Evolutionary conservation across 2,113 vertebrate genomes (phyloP), one percentile per base, ranked within the genome.

Genomic region (Meles meles): DNA sequence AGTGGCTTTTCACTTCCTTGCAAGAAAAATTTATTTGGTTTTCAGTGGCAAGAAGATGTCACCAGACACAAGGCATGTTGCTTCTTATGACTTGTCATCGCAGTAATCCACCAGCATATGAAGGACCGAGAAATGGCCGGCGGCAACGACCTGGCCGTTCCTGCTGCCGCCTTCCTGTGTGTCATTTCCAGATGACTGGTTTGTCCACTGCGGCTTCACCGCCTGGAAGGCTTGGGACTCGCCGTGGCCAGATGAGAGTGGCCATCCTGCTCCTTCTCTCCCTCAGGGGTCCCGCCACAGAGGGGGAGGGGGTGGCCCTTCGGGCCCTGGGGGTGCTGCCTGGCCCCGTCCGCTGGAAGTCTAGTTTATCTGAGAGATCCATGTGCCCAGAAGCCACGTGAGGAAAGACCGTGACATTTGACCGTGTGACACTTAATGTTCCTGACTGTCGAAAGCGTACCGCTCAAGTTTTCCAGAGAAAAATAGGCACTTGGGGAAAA

Each of bases 111-210:
- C 1, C 2, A 3, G 21, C 23, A 0, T 23, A 20, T 4, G 29
- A 13, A 42, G 61, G 42, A 23, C 37, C 11, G 17, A 11, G 27
- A 0, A 0, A 6, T 2, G 44, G 18, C 14, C 0, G 0, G 8
- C 42, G 0, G 0, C 1, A 39, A 6, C 0, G 37, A 10, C 39
- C 15, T 2, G 3, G 0, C 91, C 9, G 0, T 6, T 31, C 59
- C n/a, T 44, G 2, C 12, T 0, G 1, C 1, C 1, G 59, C 42
- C 21, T 18, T 47, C 86, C 57, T 25, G 0, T 2, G 0, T 37
- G 37, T 17, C 65, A 0, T 18, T 39, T 39, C 39, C 65, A 13
- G 3, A 25, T 25, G 20, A 20, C 74, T 3, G 15, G 9, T 3
- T 4, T 6, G 42, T 7, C 3, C 0, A 49, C 29, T 0, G 0